These are phyloP conservation scores for Rhizoglyphus robini DNA, from an alignment of 1,140 invertebrate genomes.

Conservation along the genomic window DNA sequence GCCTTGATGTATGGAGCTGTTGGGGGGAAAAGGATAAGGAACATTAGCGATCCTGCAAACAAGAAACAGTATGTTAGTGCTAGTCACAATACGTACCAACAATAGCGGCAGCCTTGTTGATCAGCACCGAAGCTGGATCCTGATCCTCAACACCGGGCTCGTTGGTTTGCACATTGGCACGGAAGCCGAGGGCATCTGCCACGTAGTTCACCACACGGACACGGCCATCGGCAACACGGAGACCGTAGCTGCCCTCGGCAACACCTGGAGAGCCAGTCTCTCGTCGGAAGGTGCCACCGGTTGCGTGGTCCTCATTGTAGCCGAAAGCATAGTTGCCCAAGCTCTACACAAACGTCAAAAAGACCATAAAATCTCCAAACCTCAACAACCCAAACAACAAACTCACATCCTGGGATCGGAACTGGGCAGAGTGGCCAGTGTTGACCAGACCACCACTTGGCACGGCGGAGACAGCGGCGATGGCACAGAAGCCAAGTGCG, in stretches of 20 bases:
- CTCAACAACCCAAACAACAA: background rate
- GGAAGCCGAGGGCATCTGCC: slow-evolving; percentile 21
- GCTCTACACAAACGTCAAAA: slow-evolving; percentile 18
- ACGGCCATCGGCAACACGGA: slow-evolving; percentile 28
- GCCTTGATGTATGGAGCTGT: slow-evolving; percentile 19
- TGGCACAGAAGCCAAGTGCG: background rate
- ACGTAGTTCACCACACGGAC: slow-evolving; percentile 29
- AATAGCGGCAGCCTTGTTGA: slow-evolving; percentile 26
- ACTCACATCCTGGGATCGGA: slow-evolving; percentile 27
- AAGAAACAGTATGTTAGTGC: too few species aligned
- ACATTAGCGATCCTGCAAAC: background rate
- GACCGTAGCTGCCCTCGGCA: slow-evolving; percentile 28
- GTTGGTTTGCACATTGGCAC: slow-evolving; percentile 27
- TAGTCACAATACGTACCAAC: too few species aligned
- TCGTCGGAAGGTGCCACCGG: slow-evolving; percentile 28
- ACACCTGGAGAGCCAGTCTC: slow-evolving; percentile 27
- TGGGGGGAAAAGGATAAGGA: background rate
- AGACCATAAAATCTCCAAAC: background rate
- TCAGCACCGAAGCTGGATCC: slow-evolving; percentile 25
- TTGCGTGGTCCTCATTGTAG: slow-evolving; percentile 28
- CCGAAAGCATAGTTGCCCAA: slow-evolving; percentile 28
- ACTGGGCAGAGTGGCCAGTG: slow-evolving; percentile 26
- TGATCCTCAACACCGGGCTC: slow-evolving; percentile 29
- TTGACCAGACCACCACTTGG: too few species aligned
- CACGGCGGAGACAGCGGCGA: background rate